These are phyloP conservation scores for Drosophila kikkawai DNA, from an alignment of 1,140 invertebrate genomes.

Conservation along the genomic window DNA sequence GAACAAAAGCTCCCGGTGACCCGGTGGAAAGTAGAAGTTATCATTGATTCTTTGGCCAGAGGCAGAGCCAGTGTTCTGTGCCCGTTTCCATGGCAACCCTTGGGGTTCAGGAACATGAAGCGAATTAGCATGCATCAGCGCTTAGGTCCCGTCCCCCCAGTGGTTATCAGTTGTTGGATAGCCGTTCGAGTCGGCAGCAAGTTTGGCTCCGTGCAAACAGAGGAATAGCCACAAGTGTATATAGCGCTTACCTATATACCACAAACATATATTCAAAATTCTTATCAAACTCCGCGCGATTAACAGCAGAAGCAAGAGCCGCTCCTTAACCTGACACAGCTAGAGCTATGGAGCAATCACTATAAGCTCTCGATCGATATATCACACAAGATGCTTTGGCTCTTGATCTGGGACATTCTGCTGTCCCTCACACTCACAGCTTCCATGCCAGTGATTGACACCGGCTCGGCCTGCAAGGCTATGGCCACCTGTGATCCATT, in stretches of 20 bases:
- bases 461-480: conserved; percentile 37
- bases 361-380: not conserved
- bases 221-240: conserved; percentile 1
- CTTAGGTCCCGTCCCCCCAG: conserved; percentile 32
- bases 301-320: not conserved
- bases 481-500: conserved; percentile 71
- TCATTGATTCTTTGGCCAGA: conserved; percentile 50
- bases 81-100: conserved; percentile 62
- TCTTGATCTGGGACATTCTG: conserved; percentile 45
- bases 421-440: conserved; percentile 34
- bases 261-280: not conserved
- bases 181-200: conserved; percentile 33
- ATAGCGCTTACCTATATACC: not conserved
- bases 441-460: conserved; percentile 54
- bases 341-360: conserved; percentile 3
- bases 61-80: conserved; percentile 10
- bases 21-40: conserved; percentile 48
- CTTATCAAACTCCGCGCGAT: conserved; percentile 7
- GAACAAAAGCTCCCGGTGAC: conserved; percentile 58
- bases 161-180: conserved; percentile 69
- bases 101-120: conserved; percentile 24
- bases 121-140: conserved; percentile 47
- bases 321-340: not conserved
- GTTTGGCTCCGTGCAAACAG: conserved; percentile 7
- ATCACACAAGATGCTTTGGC: conserved; percentile 27